phyloP scores from a whole-genome alignment of 1,140 invertebrate genomes.

The Gryllus bimaculatus region DNA sequence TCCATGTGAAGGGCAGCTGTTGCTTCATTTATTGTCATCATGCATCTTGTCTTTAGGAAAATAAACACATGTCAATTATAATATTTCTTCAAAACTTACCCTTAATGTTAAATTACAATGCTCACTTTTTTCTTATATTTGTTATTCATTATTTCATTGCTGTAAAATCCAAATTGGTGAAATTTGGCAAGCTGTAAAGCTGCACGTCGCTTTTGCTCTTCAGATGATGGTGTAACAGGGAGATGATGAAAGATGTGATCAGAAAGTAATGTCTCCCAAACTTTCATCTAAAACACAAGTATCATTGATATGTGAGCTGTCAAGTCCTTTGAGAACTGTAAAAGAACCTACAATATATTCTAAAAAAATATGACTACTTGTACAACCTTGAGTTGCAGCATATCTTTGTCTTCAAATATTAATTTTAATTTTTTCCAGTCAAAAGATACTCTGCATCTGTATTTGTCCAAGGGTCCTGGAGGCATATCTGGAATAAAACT shows the following conservation, averaged over 20 bases:
- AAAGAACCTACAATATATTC: background rate
- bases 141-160: slow-evolving; percentile 13
- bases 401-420: slow-evolving; percentile 25
- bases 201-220: slow-evolving; percentile 57
- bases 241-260: slow-evolving; percentile 47
- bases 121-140: slow-evolving; percentile 50
- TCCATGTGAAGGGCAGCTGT: slow-evolving; percentile 54
- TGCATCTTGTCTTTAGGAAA: slow-evolving; percentile 46
- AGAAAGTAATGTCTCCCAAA: slow-evolving; percentile 41
- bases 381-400: slow-evolving; percentile 26
- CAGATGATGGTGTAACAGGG: slow-evolving; percentile 47
- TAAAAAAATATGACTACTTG: background rate
- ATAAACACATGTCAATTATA: slow-evolving; percentile 12
- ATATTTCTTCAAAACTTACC: background rate
- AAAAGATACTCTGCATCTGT: slow-evolving; percentile 43
- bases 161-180: slow-evolving; percentile 41
- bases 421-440: slow-evolving; percentile 42
- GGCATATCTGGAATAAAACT: slow-evolving; percentile 9
- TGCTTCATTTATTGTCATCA: slow-evolving; percentile 62
- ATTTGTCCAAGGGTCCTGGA: slow-evolving; percentile 40
- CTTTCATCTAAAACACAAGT: slow-evolving; percentile 35
- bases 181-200: slow-evolving; percentile 47
- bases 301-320: background rate
- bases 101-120: slow-evolving; percentile 20
- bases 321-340: background rate